phyloP scores from a whole-genome alignment of 2,113 vertebrate genomes.

The Athene noctua region DNA sequence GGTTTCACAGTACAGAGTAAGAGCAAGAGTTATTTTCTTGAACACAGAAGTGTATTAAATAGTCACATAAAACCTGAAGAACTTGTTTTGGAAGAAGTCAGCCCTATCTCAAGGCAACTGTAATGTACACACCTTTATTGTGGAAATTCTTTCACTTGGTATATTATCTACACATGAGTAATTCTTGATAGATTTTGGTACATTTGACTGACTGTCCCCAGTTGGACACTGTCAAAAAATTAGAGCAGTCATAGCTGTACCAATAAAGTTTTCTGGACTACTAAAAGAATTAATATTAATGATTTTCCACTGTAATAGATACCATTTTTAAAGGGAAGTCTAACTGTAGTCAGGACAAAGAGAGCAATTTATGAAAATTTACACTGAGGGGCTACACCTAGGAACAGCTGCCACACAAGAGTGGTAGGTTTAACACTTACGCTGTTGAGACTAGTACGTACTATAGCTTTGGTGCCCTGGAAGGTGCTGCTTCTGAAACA shows the following conservation, averaged over 20 bases:
- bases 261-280: background rate
- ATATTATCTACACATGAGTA: background rate
- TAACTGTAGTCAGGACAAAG: background rate
- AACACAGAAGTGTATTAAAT: conserved; percentile 21
- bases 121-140: background rate
- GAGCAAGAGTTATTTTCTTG: conserved; percentile 23
- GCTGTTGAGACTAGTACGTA: background rate
- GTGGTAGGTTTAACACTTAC: background rate
- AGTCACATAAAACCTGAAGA: conserved; percentile 44
- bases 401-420: background rate
- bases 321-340: background rate
- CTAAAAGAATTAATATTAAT: background rate
- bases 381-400: background rate
- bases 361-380: background rate
- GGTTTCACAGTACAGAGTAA: background rate
- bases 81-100: conserved; percentile 46
- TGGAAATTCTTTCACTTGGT: background rate
- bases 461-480: background rate
- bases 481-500: background rate
- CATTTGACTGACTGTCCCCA: background rate
- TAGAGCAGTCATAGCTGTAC: background rate
- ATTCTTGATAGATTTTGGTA: background rate
- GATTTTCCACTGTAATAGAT: background rate
- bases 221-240: background rate
- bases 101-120: conserved; percentile 43